These are phyloP conservation scores for Pangasius larnaudii DNA, from an alignment of 2,797 vertebrate genomes.

Conservation along the genomic window DNA sequence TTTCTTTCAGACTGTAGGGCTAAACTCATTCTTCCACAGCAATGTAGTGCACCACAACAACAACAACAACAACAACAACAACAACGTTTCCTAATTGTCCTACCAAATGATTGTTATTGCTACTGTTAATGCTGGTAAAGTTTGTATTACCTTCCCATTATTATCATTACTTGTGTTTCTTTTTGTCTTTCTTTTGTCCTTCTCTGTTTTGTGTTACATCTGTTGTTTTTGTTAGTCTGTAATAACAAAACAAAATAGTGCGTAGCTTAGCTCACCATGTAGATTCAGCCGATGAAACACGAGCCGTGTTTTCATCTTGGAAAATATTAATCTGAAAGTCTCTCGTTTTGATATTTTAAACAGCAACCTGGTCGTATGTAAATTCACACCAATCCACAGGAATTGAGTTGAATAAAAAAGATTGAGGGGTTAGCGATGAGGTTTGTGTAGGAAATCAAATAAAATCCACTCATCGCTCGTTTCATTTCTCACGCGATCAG, in stretches of 20 bases:
- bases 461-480: neutral
- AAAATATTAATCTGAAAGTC: neutral
- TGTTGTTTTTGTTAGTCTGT: too few relatives aligned
- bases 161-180: neutral
- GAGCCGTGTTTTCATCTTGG: too few relatives aligned
- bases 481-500: conserved; percentile 66
- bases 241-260: too few relatives aligned
- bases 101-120: neutral
- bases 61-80: neutral
- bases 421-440: neutral
- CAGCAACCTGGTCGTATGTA: neutral
- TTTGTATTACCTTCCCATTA: neutral
- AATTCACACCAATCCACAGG: neutral
- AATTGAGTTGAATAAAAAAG: neutral
- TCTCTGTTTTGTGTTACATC: too few relatives aligned
- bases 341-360: neutral
- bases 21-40: neutral
- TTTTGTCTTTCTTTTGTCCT: too few relatives aligned
- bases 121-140: too few relatives aligned
- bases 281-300: too few relatives aligned
- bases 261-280: too few relatives aligned
- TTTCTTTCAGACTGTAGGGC: neutral
- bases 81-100: neutral
- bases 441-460: neutral
- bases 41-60: too few relatives aligned